phyloP scores from a whole-genome alignment of 2,797 vertebrate genomes.

The Sternarchorhynchus goeldii region DNA sequence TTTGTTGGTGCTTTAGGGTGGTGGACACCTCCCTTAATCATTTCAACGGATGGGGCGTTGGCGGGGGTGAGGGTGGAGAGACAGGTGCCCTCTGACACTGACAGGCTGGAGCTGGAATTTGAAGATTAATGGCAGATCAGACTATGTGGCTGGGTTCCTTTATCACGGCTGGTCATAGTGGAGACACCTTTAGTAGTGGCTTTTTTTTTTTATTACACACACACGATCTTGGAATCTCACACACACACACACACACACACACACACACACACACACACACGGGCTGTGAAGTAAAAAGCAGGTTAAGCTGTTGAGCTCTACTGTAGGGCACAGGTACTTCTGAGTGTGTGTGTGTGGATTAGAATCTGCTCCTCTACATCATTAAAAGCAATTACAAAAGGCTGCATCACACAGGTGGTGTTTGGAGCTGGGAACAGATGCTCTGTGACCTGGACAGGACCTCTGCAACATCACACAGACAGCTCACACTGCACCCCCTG shows the following conservation, averaged over 20 bases:
- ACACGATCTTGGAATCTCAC: not conserved
- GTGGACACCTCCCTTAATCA: conserved; percentile 42
- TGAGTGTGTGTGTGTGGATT: conserved; percentile 31
- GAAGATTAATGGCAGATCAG: conserved; percentile 53
- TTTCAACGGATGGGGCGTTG: not conserved
- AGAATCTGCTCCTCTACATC: conserved; percentile 41
- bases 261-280: conserved; percentile 9
- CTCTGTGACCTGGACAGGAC: conserved; percentile 40
- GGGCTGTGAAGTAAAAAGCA: conserved; percentile 28
- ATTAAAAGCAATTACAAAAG: conserved; percentile 56
- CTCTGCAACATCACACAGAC: conserved; percentile 21
- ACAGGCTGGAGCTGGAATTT: conserved; percentile 21
- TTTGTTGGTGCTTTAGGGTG: conserved; percentile 29
- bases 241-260: conserved; percentile 2
- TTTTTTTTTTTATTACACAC: conserved; percentile 40
- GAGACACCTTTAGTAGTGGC: conserved; percentile 25
- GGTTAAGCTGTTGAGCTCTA: conserved; percentile 31
- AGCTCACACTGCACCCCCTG: not conserved
- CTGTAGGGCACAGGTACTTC: conserved; percentile 23
- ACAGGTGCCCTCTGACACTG: too few relatives aligned
- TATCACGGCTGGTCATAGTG: conserved; percentile 16
- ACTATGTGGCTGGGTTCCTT: conserved; percentile 44
- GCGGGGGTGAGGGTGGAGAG: too few relatives aligned
- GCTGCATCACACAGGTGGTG: conserved; percentile 48
- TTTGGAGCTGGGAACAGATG: conserved; percentile 51